Conservation (phyloP, 2,888 invertebrate species). For the Baccha elongata region DNA sequence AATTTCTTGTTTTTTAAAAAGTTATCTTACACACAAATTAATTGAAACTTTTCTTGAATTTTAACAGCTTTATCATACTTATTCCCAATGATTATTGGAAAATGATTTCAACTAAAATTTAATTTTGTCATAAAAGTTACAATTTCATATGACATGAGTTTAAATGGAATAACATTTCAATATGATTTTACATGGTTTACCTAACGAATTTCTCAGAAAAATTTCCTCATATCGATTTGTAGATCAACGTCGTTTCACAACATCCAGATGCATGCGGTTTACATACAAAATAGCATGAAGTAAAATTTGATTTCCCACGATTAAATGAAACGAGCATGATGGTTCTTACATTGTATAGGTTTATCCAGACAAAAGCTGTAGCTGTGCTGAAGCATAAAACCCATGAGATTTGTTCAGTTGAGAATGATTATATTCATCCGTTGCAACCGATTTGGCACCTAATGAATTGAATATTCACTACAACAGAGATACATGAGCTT, state of each 20-base stretch:
- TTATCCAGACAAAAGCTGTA: neutral
- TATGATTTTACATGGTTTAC: neutral
- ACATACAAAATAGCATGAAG: conserved; percentile 3
- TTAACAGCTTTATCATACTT: too few relatives aligned
- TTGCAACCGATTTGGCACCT: conserved; percentile 29
- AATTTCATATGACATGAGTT: too few relatives aligned
- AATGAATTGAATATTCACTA: conserved; percentile 37
- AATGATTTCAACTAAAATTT: too few relatives aligned
- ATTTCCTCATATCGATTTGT: neutral
- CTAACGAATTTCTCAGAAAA: neutral
- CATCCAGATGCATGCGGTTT: conserved; percentile 1
- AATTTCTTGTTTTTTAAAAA: too few relatives aligned
- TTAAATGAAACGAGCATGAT: conserved; percentile 16
- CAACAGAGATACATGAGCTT: conserved; percentile 17
- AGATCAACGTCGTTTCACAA: neutral
- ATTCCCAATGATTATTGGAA: too few relatives aligned
- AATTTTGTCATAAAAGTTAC: too few relatives aligned
- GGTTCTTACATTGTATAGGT: conserved; percentile 6
- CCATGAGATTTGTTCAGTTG: conserved; percentile 6
- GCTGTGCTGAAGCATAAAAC: neutral
- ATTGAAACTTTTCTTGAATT: too few relatives aligned
- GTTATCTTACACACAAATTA: too few relatives aligned
- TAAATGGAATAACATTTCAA: neutral
- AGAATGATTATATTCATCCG: conserved; percentile 14
- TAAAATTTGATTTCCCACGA: conserved; percentile 10